A percentile compares a stretch with the other conserved stretches of the same genome.
Evolutionary conservation across 2,113 vertebrate genomes (phyloP).

Genomic region (Poeciliopsis retropinna): DNA sequence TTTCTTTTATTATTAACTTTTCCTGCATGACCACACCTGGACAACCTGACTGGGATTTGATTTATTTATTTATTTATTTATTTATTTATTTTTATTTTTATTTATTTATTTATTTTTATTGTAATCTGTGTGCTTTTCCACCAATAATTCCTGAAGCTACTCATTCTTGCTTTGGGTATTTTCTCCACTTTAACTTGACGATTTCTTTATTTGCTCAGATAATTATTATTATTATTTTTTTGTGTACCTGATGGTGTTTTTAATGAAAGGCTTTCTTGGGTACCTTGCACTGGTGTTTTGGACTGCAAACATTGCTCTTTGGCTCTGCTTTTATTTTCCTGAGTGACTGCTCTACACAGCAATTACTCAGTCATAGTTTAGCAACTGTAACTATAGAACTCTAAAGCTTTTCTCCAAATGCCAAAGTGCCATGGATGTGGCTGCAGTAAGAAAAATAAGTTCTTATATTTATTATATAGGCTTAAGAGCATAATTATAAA

Average conservation of each 20-base stretch:
- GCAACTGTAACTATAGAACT: conserved; percentile 20
- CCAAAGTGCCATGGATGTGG: background rate
- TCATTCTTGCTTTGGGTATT: conserved; percentile 4
- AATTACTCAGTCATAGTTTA: conserved; percentile 16
- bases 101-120: conserved; percentile 16
- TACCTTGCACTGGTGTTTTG: conserved; percentile 7
- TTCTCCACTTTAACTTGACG: conserved; percentile 19
- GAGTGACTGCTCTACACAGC: background rate
- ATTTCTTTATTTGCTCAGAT: conserved; percentile 20
- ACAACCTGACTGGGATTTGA: conserved; percentile 43
- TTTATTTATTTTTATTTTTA: conserved; percentile 16
- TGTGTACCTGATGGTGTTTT: conserved; percentile 3
- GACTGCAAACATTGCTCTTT: conserved; percentile 28
- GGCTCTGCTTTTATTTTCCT: conserved; percentile 17
- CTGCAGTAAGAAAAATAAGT: background rate
- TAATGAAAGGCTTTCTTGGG: background rate
- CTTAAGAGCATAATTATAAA: background rate
- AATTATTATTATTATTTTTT: no score
- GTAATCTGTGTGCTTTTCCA: background rate
- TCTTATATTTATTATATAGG: background rate
- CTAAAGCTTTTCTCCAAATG: conserved; percentile 24
- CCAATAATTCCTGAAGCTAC: conserved; percentile 13
- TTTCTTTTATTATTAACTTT: background rate
- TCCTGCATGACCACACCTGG: conserved; percentile 62
- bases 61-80: no score